phyloP scores from a whole-genome alignment of 2,113 vertebrate genomes.

The Psettodes erumei region DNA sequence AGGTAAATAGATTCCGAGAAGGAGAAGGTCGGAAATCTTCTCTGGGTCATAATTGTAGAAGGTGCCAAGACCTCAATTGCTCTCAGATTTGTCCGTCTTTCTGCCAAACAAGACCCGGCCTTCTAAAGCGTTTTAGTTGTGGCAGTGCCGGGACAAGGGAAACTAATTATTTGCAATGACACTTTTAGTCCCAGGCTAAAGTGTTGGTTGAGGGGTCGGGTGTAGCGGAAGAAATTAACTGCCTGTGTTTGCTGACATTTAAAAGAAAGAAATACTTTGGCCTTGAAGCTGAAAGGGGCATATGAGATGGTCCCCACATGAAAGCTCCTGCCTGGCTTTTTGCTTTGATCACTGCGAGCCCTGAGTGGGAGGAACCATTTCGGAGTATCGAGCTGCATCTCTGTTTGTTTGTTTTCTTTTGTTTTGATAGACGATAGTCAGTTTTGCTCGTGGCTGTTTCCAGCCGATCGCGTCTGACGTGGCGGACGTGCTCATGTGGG shows the following conservation, averaged over 20 bases:
- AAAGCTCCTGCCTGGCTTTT: slow-evolving; percentile 53
- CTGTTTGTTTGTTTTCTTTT: slow-evolving; percentile 57
- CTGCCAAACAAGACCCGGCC: slow-evolving; percentile 50
- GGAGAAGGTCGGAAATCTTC: slow-evolving; percentile 44
- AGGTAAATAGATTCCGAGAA: slow-evolving; percentile 53
- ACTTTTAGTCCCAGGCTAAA: slow-evolving; percentile 39
- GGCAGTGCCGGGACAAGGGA: slow-evolving; percentile 39
- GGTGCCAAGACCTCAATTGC: slow-evolving; percentile 60
- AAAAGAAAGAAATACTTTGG: slow-evolving; percentile 42
- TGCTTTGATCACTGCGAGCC: slow-evolving; percentile 54
- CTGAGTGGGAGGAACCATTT: slow-evolving; percentile 53
- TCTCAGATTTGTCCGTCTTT: slow-evolving; percentile 57
- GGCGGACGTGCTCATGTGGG: not conserved
- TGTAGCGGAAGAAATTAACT: slow-evolving; percentile 56
- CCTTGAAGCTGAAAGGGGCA: slow-evolving; percentile 54
- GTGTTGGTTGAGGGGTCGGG: slow-evolving; percentile 36
- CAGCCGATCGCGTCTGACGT: slow-evolving; percentile 25
- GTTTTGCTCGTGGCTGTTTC: slow-evolving; percentile 22
- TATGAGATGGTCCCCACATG: slow-evolving; percentile 72
- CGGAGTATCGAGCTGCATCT: slow-evolving; percentile 38
- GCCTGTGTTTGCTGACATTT: slow-evolving; percentile 28
- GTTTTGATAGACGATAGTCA: slow-evolving; percentile 55
- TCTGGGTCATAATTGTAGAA: slow-evolving; percentile 30
- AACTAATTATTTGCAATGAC: slow-evolving; percentile 47
- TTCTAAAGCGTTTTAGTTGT: slow-evolving; percentile 38